Evolutionary conservation across 37 sponge, comb jelly and placozoan species (phyloP), one percentile per base, ranked within the genome.

Genomic region (Chondrosia reniformis): DNA sequence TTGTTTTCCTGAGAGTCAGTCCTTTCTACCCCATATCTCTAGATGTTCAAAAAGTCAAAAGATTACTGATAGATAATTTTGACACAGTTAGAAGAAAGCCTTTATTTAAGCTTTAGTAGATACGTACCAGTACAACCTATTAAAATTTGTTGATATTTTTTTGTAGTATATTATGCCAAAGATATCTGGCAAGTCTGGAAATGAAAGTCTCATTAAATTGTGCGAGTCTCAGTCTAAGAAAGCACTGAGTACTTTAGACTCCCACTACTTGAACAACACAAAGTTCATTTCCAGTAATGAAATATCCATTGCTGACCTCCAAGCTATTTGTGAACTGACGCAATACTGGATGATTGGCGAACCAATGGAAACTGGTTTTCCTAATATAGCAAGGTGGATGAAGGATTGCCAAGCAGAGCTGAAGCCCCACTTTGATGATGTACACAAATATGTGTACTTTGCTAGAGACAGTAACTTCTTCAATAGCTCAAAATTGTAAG

Each of bases 291-390:
- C 22, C 59, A 81, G 92, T n/a, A 71, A 81, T 13, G 76, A 79
- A 33, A 91, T 91, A 69, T 84, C 92, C 37, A 86, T 91, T 46
- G 92, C 92, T 22, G 92, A 91, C 79, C 63, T 91, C 21, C 92
- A 87, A 46, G 92, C 87, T 9, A 62, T 87, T 40, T 91, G 92
- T 77, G 92, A 91, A 66, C 63, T 86, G 37, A 81, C 87, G 0
- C 87, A 91, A 76, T 81, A 80, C 45, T 87, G 85, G 85, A 62
- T 87, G 79, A 63, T 58, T 24, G 82, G 78, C 0, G 30, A 45
- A 24, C 71, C 84, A 19, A 56, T 77, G 21, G 65, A 76, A 27
- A 58, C 54, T 13, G 87, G 76, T 9, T 61, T 44, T 7, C 87
- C 92, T 22, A 83, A 69, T 31, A 76, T 91, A 0, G 76, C 80